Percentiles rank a stretch among this genome's conserved stretches.
These are phyloP conservation scores for Cyanoramphus novaezelandiae DNA, from an alignment of 2,113 vertebrate species.

Conservation along the genomic window DNA sequence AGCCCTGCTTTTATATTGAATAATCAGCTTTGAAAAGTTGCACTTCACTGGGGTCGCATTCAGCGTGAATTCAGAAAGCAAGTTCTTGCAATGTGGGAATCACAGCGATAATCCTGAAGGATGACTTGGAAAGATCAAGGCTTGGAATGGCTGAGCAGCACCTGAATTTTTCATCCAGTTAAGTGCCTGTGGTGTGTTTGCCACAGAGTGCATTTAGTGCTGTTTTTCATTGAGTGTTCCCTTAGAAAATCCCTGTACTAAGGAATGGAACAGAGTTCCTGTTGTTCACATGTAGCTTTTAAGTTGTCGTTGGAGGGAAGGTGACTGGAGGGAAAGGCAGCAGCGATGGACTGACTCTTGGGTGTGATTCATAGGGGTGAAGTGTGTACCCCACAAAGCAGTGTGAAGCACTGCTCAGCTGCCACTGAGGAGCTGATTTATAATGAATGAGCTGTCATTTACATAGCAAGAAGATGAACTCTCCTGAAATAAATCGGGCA, in stretches of 20 bases:
- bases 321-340: background rate
- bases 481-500: background rate
- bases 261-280: background rate
- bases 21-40: background rate
- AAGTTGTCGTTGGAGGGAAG: background rate
- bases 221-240: background rate
- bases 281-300: accelerated
- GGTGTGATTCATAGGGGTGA: background rate
- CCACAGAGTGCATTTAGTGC: accelerated
- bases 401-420: background rate
- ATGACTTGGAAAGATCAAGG: background rate
- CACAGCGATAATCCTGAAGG: background rate
- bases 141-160: background rate
- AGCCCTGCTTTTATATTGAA: background rate
- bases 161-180: background rate
- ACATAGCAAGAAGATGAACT: background rate
- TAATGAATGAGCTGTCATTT: background rate
- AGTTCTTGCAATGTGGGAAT: background rate
- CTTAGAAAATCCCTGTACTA: accelerated
- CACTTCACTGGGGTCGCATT: background rate
- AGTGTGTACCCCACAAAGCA: background rate
- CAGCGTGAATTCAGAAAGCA: background rate
- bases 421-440: background rate
- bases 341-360: background rate
- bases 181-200: background rate